These are phyloP conservation scores for Hyles lineata DNA, from an alignment of 2,888 invertebrate species.

Conservation along the genomic window DNA sequence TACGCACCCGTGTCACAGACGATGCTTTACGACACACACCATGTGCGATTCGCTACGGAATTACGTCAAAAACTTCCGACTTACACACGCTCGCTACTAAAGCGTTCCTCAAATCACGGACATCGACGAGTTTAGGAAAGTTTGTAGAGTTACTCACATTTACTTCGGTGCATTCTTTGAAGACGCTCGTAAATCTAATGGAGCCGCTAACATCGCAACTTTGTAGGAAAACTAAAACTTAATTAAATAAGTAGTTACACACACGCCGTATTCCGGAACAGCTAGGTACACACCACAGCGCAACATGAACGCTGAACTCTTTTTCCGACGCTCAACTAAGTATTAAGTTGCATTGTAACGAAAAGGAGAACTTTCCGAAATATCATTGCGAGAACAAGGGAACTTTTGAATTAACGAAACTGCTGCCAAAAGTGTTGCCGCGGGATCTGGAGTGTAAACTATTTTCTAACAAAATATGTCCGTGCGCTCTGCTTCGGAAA, in stretches of 20 bases:
- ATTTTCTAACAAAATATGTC: constrained; percentile 51
- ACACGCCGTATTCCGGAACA: constrained; percentile 18
- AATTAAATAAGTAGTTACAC: constrained; percentile 27
- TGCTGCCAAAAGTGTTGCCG: constrained; percentile 61
- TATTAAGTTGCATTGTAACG: constrained; percentile 44
- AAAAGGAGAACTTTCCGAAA: constrained; percentile 55
- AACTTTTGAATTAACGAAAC: constrained; percentile 64
- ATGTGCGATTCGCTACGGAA: neutral
- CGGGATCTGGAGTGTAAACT: constrained; percentile 49
- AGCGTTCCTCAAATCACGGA: neutral
- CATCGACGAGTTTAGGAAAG: constrained; percentile 27
- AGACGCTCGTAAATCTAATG: constrained; percentile 6
- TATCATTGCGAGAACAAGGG: constrained; percentile 53
- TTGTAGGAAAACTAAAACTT: constrained; percentile 21
- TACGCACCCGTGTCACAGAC: constrained; percentile 25
- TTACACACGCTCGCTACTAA: neutral
- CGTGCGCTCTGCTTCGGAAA: constrained; percentile 45
- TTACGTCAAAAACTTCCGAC: neutral
- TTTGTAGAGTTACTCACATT: constrained; percentile 13
- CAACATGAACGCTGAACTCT: constrained; percentile 31
- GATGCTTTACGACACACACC: neutral
- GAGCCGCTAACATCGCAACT: constrained; percentile 9
- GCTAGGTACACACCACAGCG: neutral
- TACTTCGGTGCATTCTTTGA: constrained; percentile 17
- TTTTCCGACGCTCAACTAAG: constrained; percentile 52